Evolutionary conservation across 2,797 vertebrate genomes (phyloP), one percentile per base, ranked within the genome.

Genomic region (Danio jaintianensis): DNA sequence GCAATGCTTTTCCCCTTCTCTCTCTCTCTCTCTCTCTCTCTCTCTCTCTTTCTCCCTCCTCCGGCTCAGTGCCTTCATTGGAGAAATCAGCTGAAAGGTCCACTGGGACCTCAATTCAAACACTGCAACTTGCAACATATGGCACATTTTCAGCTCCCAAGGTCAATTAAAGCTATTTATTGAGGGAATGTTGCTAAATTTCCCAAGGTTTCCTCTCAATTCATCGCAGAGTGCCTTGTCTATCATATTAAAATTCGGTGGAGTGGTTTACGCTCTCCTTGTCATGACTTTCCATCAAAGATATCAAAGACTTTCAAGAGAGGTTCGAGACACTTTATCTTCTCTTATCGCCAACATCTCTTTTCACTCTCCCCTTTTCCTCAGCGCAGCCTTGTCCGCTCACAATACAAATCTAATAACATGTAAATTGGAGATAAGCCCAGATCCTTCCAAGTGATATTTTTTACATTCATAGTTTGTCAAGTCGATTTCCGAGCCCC

Each of bases 401-500:
- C 79, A 84, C 92, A 88, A 91, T 92, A 91, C 90, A 93, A 93
- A 92, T 93, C 91, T 94, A 94, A 94, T 93, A 93, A 93, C 90
- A 93, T 94, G 92, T 93, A 93, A 94, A 93, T 94, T 94, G 91
- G 93, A 96, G 95, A 96, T 96, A 95, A 97, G 96, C 96, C 96
- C 96, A 95, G 96, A 98, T 97, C 96, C 95, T 95, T 93, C 87
- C 90, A 86, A 92, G 90, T 93, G 91, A 93, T 94, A 91, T 82
- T 77, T 87, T 92, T 92, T 92, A 90, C 91, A 91, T 94, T 93
- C 91, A 90, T 93, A 93, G 96, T 97, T 97, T 97, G 96, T 97
- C 96, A 97, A 97, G 96, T 97, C 96, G 97, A 96, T 97, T 94
- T 96, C 95, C 96, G 94, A 96, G 95, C 95, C 94, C 94, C 95